Percentiles rank a stretch among this genome's conserved stretches.
These are phyloP conservation scores for Perodicticus potto DNA, from an alignment of 2,797 vertebrate species.

Conservation along the genomic window DNA sequence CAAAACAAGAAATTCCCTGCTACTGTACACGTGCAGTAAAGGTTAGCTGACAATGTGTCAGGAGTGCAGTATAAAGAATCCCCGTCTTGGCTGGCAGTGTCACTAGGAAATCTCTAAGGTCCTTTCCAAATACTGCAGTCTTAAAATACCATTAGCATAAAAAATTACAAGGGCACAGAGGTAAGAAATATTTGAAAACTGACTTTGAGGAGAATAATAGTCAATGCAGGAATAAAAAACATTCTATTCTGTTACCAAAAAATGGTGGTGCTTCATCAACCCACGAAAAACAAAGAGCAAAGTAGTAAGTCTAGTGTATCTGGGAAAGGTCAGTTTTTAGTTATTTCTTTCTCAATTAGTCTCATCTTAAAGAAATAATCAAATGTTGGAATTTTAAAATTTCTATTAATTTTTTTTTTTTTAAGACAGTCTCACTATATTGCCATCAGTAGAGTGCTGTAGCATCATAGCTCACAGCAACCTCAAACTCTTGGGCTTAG, in stretches of 20 bases:
- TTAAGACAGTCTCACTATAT: no score
- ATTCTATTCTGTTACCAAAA: neutral
- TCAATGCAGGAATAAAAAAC: neutral
- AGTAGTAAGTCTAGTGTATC: neutral
- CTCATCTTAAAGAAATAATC: neutral
- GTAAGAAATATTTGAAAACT: constrained; percentile 14
- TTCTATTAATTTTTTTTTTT: no score
- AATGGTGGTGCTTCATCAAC: neutral
- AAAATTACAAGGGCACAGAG: constrained; percentile 9
- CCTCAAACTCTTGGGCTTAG: no score
- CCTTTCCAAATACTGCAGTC: neutral
- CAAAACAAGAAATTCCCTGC: neutral
- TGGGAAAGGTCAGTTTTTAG: neutral
- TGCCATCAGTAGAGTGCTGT: no score
- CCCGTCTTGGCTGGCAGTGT: constrained; percentile 27
- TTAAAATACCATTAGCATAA: constrained; percentile 51
- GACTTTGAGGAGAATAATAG: neutral
- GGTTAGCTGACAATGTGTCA: constrained; percentile 71
- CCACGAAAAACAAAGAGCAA: neutral
- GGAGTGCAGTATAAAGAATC: neutral
- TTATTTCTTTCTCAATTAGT: neutral
- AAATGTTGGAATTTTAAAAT: neutral
- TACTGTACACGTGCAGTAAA: neutral
- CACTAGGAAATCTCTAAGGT: constrained; percentile 27
- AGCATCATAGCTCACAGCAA: no score